A percentile compares a stretch with the other conserved stretches of the same genome.
Evolutionary conservation across 1,140 invertebrate species (phyloP).

Genomic region (Aphidius ervi): DNA sequence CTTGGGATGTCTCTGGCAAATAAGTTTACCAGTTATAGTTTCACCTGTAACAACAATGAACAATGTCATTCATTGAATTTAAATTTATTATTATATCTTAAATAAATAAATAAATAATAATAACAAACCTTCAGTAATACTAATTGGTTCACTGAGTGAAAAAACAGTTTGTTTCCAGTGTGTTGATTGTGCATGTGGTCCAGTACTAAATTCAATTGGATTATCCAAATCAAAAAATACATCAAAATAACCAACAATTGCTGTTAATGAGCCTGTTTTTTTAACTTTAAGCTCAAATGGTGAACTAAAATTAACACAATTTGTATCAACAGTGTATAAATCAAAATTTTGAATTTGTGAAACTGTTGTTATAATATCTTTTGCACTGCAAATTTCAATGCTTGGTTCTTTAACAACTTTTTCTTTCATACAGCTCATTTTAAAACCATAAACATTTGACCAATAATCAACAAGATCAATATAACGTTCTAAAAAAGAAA

Average conservation of each 20-base stretch:
- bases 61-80: background rate
- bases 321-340: conserved; percentile 75
- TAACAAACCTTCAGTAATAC: conserved; percentile 64
- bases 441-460: conserved; percentile 95
- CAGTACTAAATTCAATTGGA: conserved; percentile 67
- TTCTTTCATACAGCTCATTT: conserved; percentile 91
- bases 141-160: conserved; percentile 72
- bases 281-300: conserved; percentile 70
- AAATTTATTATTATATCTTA: conserved; percentile 9
- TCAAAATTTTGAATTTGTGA: conserved; percentile 67
- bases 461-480: conserved; percentile 79
- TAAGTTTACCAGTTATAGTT: conserved; percentile 60
- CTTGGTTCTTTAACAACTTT: conserved; percentile 86
- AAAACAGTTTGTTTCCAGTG: conserved; percentile 99
- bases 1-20: conserved; percentile 58
- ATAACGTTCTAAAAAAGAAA: conserved; percentile 57
- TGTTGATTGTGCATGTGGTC: conserved; percentile 70
- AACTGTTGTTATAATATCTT: conserved; percentile 72
- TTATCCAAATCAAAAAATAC: conserved; percentile 76
- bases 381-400: conserved; percentile 76
- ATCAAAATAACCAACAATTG: conserved; percentile 91
- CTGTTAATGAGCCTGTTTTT: conserved; percentile 74
- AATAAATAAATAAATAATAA: background rate
- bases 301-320: conserved; percentile 77
- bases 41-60: conserved; percentile 51